phyloP scores from a whole-genome alignment of 1,140 invertebrate genomes.

The Drosophila tsacasi region DNA sequence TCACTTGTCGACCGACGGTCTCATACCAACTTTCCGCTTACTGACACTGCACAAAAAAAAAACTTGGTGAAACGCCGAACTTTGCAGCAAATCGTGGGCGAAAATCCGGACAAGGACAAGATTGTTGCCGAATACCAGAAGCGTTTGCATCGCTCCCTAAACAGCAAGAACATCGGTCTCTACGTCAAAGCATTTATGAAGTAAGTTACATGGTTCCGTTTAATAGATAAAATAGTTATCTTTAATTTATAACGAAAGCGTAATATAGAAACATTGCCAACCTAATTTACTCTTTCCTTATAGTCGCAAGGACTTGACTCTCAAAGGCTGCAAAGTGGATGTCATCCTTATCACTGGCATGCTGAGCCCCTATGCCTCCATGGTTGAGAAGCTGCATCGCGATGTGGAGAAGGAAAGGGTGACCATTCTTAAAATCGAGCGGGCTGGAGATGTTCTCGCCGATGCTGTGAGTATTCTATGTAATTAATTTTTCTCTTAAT shows the following conservation, averaged over 20 bases:
- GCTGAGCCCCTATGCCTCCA: slow-evolving; percentile 91
- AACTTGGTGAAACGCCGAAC: slow-evolving; percentile 24
- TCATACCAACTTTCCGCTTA: slow-evolving; percentile 52
- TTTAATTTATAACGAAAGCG: neutral
- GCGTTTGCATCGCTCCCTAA: slow-evolving; percentile 91
- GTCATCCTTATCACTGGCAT: slow-evolving; percentile 93
- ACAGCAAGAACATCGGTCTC: slow-evolving; percentile 93
- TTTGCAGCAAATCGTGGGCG: slow-evolving; percentile 83
- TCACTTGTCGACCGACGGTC: slow-evolving; percentile 12
- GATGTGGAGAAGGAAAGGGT: slow-evolving; percentile 93
- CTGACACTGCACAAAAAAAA: slow-evolving; percentile 36
- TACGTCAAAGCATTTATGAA: slow-evolving; percentile 94
- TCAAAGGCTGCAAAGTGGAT: slow-evolving; percentile 90
- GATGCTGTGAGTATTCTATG: slow-evolving; percentile 88
- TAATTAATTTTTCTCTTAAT: neutral
- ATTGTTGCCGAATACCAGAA: slow-evolving; percentile 92
- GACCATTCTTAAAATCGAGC: slow-evolving; percentile 93
- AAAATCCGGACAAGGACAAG: slow-evolving; percentile 89
- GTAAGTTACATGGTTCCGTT: slow-evolving; percentile 84
- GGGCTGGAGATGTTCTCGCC: slow-evolving; percentile 91
- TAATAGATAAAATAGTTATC: neutral
- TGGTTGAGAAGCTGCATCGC: slow-evolving; percentile 91
- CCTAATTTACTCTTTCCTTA: neutral
- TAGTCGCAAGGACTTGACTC: slow-evolving; percentile 90
- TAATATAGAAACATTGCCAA: neutral